Conservation (phyloP, 2,113 vertebrate genomes). For the Brachyhypopomus occidentalis region DNA sequence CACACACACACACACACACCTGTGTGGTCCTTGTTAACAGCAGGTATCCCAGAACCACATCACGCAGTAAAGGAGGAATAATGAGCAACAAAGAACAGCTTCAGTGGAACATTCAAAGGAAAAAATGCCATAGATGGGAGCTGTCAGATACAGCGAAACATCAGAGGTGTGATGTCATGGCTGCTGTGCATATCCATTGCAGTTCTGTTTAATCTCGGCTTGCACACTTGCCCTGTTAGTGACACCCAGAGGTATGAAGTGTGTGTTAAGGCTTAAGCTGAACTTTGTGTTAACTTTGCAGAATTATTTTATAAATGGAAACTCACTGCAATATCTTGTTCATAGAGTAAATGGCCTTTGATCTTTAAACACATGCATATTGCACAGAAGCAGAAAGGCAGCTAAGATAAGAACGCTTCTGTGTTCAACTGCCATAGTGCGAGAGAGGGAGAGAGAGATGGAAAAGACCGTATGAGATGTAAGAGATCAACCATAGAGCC, state of each 20-base stretch:
- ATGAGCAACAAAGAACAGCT: neutral
- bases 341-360: constrained; percentile 17
- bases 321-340: constrained; percentile 7
- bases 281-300: neutral
- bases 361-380: constrained; percentile 15
- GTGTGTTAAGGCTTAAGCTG: neutral
- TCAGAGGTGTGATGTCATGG: no score
- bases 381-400: constrained; percentile 7
- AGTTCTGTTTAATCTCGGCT: neutral
- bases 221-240: neutral
- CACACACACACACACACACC: neutral
- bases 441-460: constrained; percentile 58
- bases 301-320: constrained; percentile 14
- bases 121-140: no score
- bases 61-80: neutral
- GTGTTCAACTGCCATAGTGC: constrained; percentile 44
- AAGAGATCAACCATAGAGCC: constrained; percentile 75
- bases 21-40: neutral
- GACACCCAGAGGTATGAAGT: neutral
- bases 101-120: neutral
- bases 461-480: constrained; percentile 63
- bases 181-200: neutral
- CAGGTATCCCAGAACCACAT: neutral
- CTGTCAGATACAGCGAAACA: no score
- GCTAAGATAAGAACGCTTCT: constrained; percentile 29